Evolutionary conservation across 53 echinoderm and acorn worm species (phyloP).

Genomic region (Actinopyga echinites): DNA sequence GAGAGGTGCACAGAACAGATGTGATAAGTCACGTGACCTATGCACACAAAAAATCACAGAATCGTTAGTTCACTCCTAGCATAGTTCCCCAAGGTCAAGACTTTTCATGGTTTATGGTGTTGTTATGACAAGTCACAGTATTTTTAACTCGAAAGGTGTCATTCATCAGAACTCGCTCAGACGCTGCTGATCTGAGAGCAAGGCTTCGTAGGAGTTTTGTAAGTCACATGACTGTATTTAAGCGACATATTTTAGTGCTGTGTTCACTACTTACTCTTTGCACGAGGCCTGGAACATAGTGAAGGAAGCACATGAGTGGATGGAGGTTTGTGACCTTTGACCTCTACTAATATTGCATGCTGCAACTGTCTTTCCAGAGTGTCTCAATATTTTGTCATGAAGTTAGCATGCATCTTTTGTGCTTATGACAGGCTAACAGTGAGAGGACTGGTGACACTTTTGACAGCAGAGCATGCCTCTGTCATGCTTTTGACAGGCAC

Average conservation of each 20-base stretch:
- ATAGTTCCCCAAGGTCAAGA: too few relatives aligned
- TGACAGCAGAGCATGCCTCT: neutral
- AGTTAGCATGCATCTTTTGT: neutral
- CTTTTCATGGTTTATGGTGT: too few relatives aligned
- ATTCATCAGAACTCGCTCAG: constrained; percentile 76
- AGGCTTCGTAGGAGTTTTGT: constrained; percentile 74
- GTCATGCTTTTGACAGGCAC: neutral
- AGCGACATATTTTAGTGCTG: constrained; percentile 8
- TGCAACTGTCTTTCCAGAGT: neutral
- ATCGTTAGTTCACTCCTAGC: too few relatives aligned
- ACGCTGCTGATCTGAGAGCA: constrained; percentile 71
- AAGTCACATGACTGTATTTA: constrained; percentile 45
- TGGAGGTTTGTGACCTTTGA: constrained; percentile 46
- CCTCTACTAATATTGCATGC: constrained; percentile 20
- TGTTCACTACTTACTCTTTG: constrained; percentile 40
- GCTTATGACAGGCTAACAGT: neutral
- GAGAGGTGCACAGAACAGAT: too few relatives aligned
- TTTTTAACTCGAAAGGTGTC: constrained; percentile 58
- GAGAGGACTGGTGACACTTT: neutral
- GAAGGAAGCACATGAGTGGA: constrained; percentile 49
- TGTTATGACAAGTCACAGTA: neutral
- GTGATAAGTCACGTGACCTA: too few relatives aligned
- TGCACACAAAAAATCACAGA: too few relatives aligned
- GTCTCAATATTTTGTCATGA: neutral
- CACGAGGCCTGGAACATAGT: constrained; percentile 50